These are phyloP conservation scores for Helostoma temminkii DNA, from an alignment of 2,797 vertebrate species.

Conservation along the genomic window DNA sequence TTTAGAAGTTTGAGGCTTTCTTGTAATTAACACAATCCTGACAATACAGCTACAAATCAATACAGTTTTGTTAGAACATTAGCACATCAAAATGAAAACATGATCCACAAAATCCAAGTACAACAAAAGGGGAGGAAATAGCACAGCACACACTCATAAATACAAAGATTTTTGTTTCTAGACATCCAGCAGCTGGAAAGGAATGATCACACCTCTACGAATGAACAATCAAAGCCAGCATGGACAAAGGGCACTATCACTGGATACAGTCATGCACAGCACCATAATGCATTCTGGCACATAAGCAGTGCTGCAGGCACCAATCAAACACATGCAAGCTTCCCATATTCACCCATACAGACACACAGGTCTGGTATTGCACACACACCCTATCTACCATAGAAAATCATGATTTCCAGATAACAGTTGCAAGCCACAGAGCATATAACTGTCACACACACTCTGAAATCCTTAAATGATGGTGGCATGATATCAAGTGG, in stretches of 20 bases:
- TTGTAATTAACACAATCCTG: constrained; percentile 49
- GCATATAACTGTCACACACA: constrained; percentile 56
- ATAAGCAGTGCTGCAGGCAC: constrained; percentile 61
- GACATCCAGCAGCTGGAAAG: constrained; percentile 40
- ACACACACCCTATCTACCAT: constrained; percentile 40
- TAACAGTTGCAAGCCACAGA: constrained; percentile 52
- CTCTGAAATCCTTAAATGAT: constrained; percentile 66
- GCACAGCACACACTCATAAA: constrained; percentile 47
- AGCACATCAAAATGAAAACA: constrained; percentile 42
- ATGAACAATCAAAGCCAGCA: constrained; percentile 51
- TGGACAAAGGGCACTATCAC: constrained; percentile 46
- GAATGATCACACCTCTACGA: constrained; percentile 38
- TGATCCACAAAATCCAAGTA: constrained; percentile 34
- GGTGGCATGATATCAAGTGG: constrained; percentile 57
- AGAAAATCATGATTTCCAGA: constrained; percentile 61
- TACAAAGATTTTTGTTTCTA: constrained; percentile 38
- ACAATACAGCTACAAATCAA: constrained; percentile 28
- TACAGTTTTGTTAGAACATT: constrained; percentile 40
- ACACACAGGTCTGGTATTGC: constrained; percentile 36
- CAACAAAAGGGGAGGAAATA: constrained; percentile 43
- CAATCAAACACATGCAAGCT: constrained; percentile 67
- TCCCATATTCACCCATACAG: constrained; percentile 43
- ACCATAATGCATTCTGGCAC: constrained; percentile 61
- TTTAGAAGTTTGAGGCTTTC: constrained; percentile 46
- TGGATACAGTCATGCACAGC: constrained; percentile 68